Evolutionary conservation across 1,140 invertebrate genomes (phyloP).

Genomic region (Drosophila truncata): DNA sequence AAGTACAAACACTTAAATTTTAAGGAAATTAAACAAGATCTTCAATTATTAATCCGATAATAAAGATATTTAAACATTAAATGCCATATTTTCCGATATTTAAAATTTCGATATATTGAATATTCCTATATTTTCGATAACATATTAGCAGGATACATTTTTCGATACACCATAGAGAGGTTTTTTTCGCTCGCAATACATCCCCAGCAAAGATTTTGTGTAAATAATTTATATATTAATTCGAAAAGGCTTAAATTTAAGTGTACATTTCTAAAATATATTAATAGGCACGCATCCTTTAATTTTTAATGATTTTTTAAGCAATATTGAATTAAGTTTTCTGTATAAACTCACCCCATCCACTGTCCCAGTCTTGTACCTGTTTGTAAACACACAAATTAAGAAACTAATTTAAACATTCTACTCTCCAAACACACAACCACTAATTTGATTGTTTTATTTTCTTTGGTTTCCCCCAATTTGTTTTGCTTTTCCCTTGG

Average conservation of each 20-base stretch:
- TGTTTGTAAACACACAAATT: conserved; percentile 26
- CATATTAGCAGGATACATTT: not conserved
- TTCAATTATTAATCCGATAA: too few species aligned
- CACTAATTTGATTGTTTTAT: conserved; percentile 51
- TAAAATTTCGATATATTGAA: not conserved
- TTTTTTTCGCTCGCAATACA: not conserved
- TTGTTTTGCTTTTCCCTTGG: conserved; percentile 24
- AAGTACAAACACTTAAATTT: not conserved
- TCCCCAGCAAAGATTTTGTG: not conserved
- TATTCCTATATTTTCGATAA: not conserved
- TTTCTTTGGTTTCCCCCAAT: conserved; percentile 43
- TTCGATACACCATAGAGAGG: not conserved
- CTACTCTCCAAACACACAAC: conserved; percentile 30
- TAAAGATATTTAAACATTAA: not conserved
- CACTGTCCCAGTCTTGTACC: conserved; percentile 11
- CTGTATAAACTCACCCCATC: conserved; percentile 13
- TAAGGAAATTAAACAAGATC: not conserved
- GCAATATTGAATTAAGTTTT: not conserved
- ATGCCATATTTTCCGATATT: not conserved
- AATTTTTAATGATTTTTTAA: not conserved
- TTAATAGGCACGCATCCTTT: too few species aligned
- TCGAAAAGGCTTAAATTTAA: not conserved
- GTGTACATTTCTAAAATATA: not conserved
- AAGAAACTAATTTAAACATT: conserved; percentile 38
- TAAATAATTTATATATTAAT: not conserved